phyloP scores from a whole-genome alignment of 2,797 vertebrate species.

The Hypotaenidia okinawae region DNA sequence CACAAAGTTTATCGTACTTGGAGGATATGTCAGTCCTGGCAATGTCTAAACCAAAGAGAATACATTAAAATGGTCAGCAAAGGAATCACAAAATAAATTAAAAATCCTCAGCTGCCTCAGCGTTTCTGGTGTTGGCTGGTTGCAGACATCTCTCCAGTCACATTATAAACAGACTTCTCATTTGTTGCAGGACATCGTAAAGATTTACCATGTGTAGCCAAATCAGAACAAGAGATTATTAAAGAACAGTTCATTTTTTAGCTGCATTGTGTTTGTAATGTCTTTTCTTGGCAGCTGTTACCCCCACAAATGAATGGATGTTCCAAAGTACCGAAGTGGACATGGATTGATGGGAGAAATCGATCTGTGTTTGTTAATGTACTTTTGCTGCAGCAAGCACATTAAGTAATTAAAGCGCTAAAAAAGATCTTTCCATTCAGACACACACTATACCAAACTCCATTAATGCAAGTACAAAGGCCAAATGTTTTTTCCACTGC shows the following conservation, averaged over 20 bases:
- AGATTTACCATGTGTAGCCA: neutral
- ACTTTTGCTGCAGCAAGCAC: conserved; percentile 20
- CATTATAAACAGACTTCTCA: neutral
- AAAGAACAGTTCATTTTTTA: conserved; percentile 44
- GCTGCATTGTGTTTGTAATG: conserved; percentile 47
- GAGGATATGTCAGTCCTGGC: neutral
- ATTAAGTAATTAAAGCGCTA: conserved; percentile 66
- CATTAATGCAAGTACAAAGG: conserved; percentile 22
- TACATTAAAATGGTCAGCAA: neutral
- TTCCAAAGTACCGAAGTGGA: conserved; percentile 17
- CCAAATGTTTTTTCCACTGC: neutral
- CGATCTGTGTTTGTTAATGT: conserved; percentile 60
- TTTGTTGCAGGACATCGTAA: conserved; percentile 6
- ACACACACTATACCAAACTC: neutral
- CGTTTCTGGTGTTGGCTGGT: neutral
- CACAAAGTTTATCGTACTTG: neutral
- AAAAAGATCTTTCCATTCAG: conserved; percentile 29
- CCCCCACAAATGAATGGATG: conserved; percentile 51
- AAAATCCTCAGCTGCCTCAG: neutral
- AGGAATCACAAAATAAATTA: neutral
- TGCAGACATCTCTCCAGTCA: neutral
- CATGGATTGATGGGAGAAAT: conserved; percentile 44
- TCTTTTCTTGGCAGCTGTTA: conserved; percentile 57
- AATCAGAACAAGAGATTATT: conserved; percentile 16
- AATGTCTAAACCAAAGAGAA: neutral